Evolutionary conservation across 2,797 vertebrate species (phyloP), one percentile per base, ranked within the genome.

Genomic region (Syncerus caffer): DNA sequence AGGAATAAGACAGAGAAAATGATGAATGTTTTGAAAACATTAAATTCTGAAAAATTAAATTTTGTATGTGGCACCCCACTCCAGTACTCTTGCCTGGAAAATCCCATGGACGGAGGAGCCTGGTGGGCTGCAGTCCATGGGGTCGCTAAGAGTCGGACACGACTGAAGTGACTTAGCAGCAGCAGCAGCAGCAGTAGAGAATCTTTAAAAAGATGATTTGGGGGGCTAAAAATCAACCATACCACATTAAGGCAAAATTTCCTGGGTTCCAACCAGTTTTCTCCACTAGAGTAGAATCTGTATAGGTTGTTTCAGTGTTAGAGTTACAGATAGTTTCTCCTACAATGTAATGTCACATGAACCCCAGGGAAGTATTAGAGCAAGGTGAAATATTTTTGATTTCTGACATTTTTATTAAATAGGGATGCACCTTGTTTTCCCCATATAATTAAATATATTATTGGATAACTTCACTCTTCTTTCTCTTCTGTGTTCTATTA

Each of bases 371-470:
- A 76, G 31, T 89, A 88, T 15, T 55, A 93, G 1, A 94, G 29
- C 13, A 90, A 89, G 34, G 25, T 71, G 47, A 97, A 80, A 93
- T 90, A 76, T 64, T 87, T 58, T 94, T 95, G 45, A 50, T 93
- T 97, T 96, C 79, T 85, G 92, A 95, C 67, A 90, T 83, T 93
- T 95, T 89, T 83, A 95, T 51, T 96, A 58, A 29, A 29, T 83
- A 95, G 38, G 42, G 42, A 96, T 78, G 47, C 11, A 7, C 7
- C 31, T 89, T 94, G 55, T 84, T 97, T 97, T 83, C 64, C 53
- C 47, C 95, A 62, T 78, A 87, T 89, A 89, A 89, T 34, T 64
- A 90, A 96, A 74, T 25, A 80, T 62, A 64, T 87, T 78, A 94
- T 27, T 90, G 4, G 45, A 57, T 93, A 88, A 84, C 17, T 82